These are phyloP conservation scores for Lordiphosa collinella DNA, from an alignment of 1,140 invertebrate genomes.

Conservation along the genomic window DNA sequence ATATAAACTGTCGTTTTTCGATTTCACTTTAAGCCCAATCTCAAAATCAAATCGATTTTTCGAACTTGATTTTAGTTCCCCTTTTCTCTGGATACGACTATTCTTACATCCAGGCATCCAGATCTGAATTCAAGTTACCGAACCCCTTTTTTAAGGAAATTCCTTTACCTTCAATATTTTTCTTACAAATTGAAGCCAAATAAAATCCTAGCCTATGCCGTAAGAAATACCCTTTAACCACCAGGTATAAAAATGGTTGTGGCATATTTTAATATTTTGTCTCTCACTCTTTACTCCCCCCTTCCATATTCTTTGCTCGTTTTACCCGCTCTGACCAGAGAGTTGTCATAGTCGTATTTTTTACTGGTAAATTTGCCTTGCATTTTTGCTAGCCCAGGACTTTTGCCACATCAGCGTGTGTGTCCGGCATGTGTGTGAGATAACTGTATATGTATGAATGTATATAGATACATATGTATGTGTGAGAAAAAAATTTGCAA, in stretches of 20 bases:
- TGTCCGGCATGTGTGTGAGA: slow-evolving; percentile 22
- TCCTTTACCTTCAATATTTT: too few relatives aligned
- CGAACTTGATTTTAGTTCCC: too few relatives aligned
- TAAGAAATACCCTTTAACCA: slow-evolving; percentile 19
- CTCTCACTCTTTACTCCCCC: not conserved
- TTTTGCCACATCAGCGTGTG: slow-evolving; percentile 55
- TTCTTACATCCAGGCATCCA: too few relatives aligned
- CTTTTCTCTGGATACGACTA: too few relatives aligned
- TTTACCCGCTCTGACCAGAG: slow-evolving; percentile 44
- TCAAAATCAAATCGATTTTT: too few relatives aligned
- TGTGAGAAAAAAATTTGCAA: slow-evolving; percentile 27
- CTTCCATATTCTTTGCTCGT: slow-evolving; percentile 25
- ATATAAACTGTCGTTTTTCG: too few relatives aligned
- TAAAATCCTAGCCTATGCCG: not conserved
- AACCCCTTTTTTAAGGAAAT: too few relatives aligned
- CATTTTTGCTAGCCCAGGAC: slow-evolving; percentile 38
- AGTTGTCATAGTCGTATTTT: slow-evolving; percentile 51
- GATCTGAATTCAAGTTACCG: too few relatives aligned
- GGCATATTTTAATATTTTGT: slow-evolving; percentile 56
- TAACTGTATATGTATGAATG: slow-evolving; percentile 41
- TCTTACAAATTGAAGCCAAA: not conserved
- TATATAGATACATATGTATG: not conserved
- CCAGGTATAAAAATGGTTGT: slow-evolving; percentile 41
- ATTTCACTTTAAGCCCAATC: too few relatives aligned
- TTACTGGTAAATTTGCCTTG: slow-evolving; percentile 57